Base-by-base conservation (phyloP, 2,113 vertebrate genomes). In the Chlorodrepanis virens region DNA sequence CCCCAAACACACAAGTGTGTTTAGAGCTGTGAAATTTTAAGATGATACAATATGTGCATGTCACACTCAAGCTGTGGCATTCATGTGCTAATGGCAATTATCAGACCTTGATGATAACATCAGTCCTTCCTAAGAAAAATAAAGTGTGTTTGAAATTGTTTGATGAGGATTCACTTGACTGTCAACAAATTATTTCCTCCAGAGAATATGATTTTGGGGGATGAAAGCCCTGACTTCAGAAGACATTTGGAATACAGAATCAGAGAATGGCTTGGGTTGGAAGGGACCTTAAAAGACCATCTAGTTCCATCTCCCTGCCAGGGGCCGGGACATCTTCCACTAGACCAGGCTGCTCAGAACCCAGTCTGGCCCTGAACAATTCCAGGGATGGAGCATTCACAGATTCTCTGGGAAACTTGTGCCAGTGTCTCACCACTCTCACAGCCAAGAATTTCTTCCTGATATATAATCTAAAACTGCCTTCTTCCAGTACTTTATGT, bases 21-120 rank as follows among this genome's bases (percentile, higher is more conserved):
- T 75, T 49, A 64, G 39, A 85, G 53, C 87, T 78, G 69, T 87
- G 89, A 95, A 94, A 91, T 49, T 70, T 65, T 49, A 89, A 87
- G 95, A 64, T 45, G 0, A 71, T 77, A 75, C 44, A 91, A 21
- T 57, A 78, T 57, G 89, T 81, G 39, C 68, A 53, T 82, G 76
- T 87, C 89, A 84, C 84, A 57, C 45, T 72, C 70, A 87, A 64
- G 52, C 72, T 95, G 80, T 95, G 83, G 50, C 21, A 87, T 82
- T 94, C 61, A 53, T 12, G 40, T 85, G 53, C 44, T 95, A 90
- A 90, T 49, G n/a, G 53, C 1, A 82, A 76, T 83, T 91, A 72
- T 8, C 28, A 85, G 92, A 91, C 78, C 61, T 83, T 40, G 74
- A 85, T 56, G 39, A 84, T 31, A 92, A 81, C n/a, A 49, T 65